Evolutionary conservation across 2,888 invertebrate species (phyloP), one percentile per base, ranked within the genome.

Genomic region (Tridacna crocea): DNA sequence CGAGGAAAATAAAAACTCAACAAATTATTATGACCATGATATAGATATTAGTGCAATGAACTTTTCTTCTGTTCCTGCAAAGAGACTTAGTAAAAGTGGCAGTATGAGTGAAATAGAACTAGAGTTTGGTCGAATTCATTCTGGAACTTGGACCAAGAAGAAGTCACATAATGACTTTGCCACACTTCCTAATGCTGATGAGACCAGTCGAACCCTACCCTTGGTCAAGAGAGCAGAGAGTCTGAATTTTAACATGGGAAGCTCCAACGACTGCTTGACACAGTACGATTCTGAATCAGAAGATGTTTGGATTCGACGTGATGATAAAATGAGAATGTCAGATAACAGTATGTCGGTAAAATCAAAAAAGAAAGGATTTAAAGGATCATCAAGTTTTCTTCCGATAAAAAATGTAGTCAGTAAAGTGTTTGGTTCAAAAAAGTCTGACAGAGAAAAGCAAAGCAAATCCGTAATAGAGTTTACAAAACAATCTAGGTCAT

Each of bases 131-230:
- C 60, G 88, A 65, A 84, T 88, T 36, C 84, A 89, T 75, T 87
- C 89, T 17, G 88, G 91, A n/a, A 92, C 92, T 0, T 92, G 91
- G 90, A 90, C 87, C 55, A 91, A 89, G 84, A 91, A 92, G 82
- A 88, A 90, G 55, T 86, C 88, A 4, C 87, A 88, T 19, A 88
- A 89, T 61, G 87, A 88, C 51, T 88, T 82, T 63, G 80, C 87
- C 2, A 61, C 80, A 27, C 81, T 92, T 13, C 92, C 92, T n/a
- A 90, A 92, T 84, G 92, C 92, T 3, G 92, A 92, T 72, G 92
- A 92, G 74, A 92, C 92, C 0, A 90, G 89, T 74, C 78, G 90
- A n/a, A 89, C 91, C 8, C 65, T 88, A 13, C 83, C 88, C 60
- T 61, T 82, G 26, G 80, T 79, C 12, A 86, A 84, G 72, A 58